Percentiles rank a stretch among this genome's conserved stretches.
phyloP scores from a whole-genome alignment of 2,888 invertebrate species.

The Agrilus cyanescens region DNA sequence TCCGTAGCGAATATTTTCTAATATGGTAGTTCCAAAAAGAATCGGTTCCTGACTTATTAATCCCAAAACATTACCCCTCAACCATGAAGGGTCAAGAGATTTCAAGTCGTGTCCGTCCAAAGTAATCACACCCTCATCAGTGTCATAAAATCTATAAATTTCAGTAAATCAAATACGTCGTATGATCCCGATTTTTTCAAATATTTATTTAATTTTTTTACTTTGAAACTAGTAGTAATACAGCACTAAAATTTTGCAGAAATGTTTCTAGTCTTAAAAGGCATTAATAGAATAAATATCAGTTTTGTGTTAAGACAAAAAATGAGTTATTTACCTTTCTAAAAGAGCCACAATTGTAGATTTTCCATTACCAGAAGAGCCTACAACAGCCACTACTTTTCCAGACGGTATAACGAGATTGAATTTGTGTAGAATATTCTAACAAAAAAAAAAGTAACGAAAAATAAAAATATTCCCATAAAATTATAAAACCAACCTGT shows the following conservation, averaged over 20 bases:
- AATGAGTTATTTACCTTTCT: conserved; percentile 50
- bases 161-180: conserved; percentile 32
- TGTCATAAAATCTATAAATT: conserved; percentile 69
- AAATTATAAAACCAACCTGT: conserved; percentile 34
- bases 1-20: conserved; percentile 92
- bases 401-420: conserved; percentile 74
- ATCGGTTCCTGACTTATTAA: conserved; percentile 91
- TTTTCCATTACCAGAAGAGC: conserved; percentile 90
- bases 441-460: conserved; percentile 22
- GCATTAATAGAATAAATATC: background rate
- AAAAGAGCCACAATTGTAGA: conserved; percentile 83
- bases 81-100: conserved; percentile 68
- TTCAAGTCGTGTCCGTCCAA: conserved; percentile 64
- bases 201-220: background rate
- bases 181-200: background rate
- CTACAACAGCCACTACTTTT: conserved; percentile 84
- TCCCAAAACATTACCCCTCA: conserved; percentile 72
- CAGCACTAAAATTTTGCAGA: background rate
- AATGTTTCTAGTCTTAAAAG: background rate
- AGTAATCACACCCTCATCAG: conserved; percentile 56
- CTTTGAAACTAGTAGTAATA: background rate
- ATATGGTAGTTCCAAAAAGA: conserved; percentile 79
- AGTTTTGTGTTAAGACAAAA: background rate
- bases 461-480: conserved; percentile 3
- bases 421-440: conserved; percentile 72